Percentiles rank a stretch among this genome's conserved stretches.
phyloP scores from a whole-genome alignment of 2,888 invertebrate genomes.

The Hirtodrosophila trivittata region DNA sequence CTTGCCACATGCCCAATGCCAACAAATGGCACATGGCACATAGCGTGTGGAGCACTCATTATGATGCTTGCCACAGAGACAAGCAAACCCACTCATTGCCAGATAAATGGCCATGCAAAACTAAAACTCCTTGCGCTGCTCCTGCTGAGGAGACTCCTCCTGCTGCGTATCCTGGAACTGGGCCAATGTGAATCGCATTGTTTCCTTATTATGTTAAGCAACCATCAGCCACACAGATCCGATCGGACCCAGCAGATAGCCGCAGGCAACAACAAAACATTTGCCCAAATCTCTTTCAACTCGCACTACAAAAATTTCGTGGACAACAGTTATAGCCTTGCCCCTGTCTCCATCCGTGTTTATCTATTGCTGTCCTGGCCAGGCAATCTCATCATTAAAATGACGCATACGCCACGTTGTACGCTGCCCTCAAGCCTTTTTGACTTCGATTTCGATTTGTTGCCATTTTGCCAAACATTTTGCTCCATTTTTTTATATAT shows the following conservation, averaged over 20 bases:
- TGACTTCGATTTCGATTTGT: background rate
- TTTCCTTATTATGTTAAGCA: conserved; percentile 23
- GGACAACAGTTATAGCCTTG: background rate
- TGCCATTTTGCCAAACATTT: background rate
- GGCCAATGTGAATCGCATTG: conserved; percentile 67
- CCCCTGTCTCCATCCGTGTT: conserved; percentile 18
- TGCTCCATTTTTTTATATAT: conserved; percentile 27
- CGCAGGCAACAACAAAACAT: conserved; percentile 13
- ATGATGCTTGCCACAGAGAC: conserved; percentile 47
- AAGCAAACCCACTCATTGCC: conserved; percentile 18
- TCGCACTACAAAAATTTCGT: conserved; percentile 5
- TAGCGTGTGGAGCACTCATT: conserved; percentile 76
- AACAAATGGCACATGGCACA: conserved; percentile 44
- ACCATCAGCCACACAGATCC: background rate
- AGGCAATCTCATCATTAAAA: conserved; percentile 38
- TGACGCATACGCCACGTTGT: conserved; percentile 32
- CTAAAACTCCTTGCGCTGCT: conserved; percentile 49
- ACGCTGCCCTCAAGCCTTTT: conserved; percentile 11
- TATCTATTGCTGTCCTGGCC: conserved; percentile 4
- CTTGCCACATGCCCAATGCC: background rate
- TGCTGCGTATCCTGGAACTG: conserved; percentile 53
- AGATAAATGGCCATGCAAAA: conserved; percentile 64
- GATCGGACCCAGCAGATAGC: conserved; percentile 49
- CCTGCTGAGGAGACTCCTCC: conserved; percentile 8
- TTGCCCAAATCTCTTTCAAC: conserved; percentile 9